Base-by-base conservation (phyloP, 2,797 vertebrate genomes). In the Balearica regulorum region DNA sequence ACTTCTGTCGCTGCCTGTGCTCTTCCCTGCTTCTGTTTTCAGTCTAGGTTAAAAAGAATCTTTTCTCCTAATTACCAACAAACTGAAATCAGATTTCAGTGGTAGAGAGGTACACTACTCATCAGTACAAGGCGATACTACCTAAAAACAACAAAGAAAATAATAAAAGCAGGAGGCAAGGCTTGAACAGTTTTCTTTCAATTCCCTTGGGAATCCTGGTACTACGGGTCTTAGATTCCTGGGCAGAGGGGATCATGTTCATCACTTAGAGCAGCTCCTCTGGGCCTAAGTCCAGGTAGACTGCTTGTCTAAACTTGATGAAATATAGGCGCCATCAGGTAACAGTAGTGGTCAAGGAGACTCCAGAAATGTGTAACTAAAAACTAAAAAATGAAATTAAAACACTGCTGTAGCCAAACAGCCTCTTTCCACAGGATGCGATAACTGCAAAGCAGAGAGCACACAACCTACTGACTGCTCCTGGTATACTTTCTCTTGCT, bases 301-400 rank as follows among this genome's bases (percentile, higher is more conserved):
- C 98, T 97, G 97, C 96, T 97, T 97, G 98, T 98, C 98, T 99
- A 98, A 98, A 97, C 92, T 96, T 95, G 98, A 98, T 98, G 98
- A 99, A 98, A 98, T 96, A 97, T 98, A 98, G 99, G 99, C 98
- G 98, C 99, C 99, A 98, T 92, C 98, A 98, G 98, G 98, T 99
- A 99, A 99, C 98, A 98, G 98, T 95, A 98, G 98, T 97, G 98
- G 96, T 96, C 96, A 95, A 84, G 90, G 95, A 96, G 96, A 96
- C 98, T 98, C 98, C 99, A 99, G 98, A 98, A 97, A 98, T 97
- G 97, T 98, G 99, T 99, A 99, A 99, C 98, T 98, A 92, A 99
- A 99, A 99, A 98, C 98, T 98, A 91, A 98, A 98, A 98, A 98
- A 97, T 97, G 97, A 98, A 98, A 98, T 98, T 97, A 98, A 98